Evolutionary conservation across 2,888 invertebrate species (phyloP), one percentile per base, ranked within the genome.

Genomic region (Pristionchus fissidentatus): DNA sequence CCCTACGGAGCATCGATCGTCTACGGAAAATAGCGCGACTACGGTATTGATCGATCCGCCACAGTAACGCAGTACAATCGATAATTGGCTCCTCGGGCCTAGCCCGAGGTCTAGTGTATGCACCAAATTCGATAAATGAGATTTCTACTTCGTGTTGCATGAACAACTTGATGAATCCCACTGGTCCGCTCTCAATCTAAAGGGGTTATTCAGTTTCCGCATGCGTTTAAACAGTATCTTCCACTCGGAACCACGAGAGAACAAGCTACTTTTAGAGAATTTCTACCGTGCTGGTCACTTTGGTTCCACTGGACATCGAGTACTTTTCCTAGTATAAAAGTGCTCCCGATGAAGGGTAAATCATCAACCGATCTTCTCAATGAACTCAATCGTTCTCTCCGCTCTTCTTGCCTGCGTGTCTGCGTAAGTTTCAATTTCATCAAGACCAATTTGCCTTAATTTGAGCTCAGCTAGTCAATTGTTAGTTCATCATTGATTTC

Each of bases 371-470:
- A 41, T 73, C 43, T 43, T 46, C n/a, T n/a, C 7, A 13, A 75
- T 75, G 75, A 75, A 75, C 26, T 75, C 49, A 8, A 10, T 75
- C 75, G 75, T 49, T 75, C 46, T 75, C 29, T 75, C 46, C 46
- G 46, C 75, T 29, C 43, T 75, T 49, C 26, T 75, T 49, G 75
- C 75, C 3, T 75, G 19, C 43, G 19, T 46, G 29, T 75, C 75
- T 26, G 43, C 75, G 75, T 75, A 75, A 46, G 75, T 75, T 75
- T 29, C n/a, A n/a, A n/a, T n/a, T n/a, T n/a, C n/a, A n/a, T n/a
- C n/a, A n/a, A n/a, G n/a, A n/a, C n/a, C n/a, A n/a, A n/a, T n/a
- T n/a, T n/a, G n/a, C n/a, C 46, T 41, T 1, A 41, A 7, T 29
- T 22, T 66, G 32, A 22, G 41, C 19, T 32, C 22, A 3, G 38